Evolutionary conservation across 2,797 vertebrate genomes (phyloP).

Genomic region (Caiman crocodilus): DNA sequence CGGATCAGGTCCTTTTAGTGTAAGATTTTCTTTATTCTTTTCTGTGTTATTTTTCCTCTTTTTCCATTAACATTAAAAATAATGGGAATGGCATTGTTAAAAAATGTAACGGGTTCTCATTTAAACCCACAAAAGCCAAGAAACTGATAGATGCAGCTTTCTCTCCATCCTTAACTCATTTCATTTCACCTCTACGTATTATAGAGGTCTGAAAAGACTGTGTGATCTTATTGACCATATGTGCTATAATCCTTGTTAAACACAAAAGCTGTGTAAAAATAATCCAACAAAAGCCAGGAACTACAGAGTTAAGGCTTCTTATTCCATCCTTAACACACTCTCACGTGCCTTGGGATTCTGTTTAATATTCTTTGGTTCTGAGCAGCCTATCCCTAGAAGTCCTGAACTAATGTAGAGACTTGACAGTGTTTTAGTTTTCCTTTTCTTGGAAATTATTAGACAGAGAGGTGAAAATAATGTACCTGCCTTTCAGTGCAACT

Average conservation of each 20-base stretch:
- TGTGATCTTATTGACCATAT: constrained; percentile 59
- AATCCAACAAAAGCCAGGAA: constrained; percentile 61
- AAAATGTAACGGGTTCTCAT: constrained; percentile 3
- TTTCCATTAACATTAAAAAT: background rate
- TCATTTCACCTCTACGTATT: constrained; percentile 25
- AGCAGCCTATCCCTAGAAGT: background rate
- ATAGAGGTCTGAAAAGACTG: constrained; percentile 38
- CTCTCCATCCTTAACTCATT: constrained; percentile 34
- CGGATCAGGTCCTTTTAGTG: constrained; percentile 17
- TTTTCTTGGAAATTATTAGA: rapidly evolving
- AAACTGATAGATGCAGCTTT: background rate
- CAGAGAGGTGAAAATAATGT: background rate
- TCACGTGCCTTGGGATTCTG: background rate
- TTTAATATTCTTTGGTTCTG: constrained; percentile 5
- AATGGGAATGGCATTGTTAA: background rate
- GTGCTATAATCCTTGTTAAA: constrained; percentile 60
- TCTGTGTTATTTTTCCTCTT: background rate
- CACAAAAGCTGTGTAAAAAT: constrained; percentile 67
- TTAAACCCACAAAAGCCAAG: constrained; percentile 22
- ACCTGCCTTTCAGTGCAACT: background rate
- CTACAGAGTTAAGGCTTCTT: constrained; percentile 57
- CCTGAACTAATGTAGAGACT: rapidly evolving
- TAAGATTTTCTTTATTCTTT: background rate
- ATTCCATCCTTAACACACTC: constrained; percentile 24
- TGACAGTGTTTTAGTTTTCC: background rate